A percentile compares a stretch with the other conserved stretches of the same genome.
phyloP scores from a whole-genome alignment of 2,797 vertebrate species.

The Podarcis lilfordi region DNA sequence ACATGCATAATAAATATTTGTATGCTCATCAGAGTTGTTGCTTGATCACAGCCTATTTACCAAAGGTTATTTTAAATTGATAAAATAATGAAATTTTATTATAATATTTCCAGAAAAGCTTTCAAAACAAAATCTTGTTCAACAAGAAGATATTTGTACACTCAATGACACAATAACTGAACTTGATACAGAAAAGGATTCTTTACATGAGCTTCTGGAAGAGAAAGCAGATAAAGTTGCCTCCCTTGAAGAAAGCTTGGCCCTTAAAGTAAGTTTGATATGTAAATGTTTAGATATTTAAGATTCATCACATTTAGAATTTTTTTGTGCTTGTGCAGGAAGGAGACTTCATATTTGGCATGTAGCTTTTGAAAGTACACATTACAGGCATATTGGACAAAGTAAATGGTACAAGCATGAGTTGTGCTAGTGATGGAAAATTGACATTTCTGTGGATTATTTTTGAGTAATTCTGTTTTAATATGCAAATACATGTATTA shows the following conservation, averaged over 20 bases:
- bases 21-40: neutral
- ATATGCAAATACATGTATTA: neutral
- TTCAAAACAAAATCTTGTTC: slow-evolving; percentile 71
- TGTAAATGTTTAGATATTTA: slow-evolving; percentile 34
- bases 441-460: neutral
- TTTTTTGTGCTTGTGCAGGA: slow-evolving; percentile 14
- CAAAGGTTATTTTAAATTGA: slow-evolving; percentile 28
- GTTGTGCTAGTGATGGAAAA: neutral
- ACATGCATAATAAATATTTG: neutral
- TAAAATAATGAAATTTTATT: slow-evolving; percentile 56
- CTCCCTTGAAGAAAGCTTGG: slow-evolving; percentile 73
- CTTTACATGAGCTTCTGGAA: slow-evolving; percentile 78
- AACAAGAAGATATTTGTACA: slow-evolving; percentile 76
- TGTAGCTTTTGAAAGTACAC: neutral
- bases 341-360: neutral
- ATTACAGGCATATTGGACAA: neutral
- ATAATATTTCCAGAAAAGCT: slow-evolving; percentile 72
- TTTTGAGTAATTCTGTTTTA: neutral
- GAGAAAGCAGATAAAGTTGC: slow-evolving; percentile 77
- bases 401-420: neutral
- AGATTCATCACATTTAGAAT: slow-evolving; percentile 17
- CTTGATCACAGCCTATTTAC: neutral
- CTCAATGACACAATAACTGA: slow-evolving; percentile 76
- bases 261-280: slow-evolving; percentile 71
- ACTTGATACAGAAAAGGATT: slow-evolving; percentile 76